Evolutionary conservation across 2,888 invertebrate species (phyloP).

Genomic region (Oxytorus armatus): DNA sequence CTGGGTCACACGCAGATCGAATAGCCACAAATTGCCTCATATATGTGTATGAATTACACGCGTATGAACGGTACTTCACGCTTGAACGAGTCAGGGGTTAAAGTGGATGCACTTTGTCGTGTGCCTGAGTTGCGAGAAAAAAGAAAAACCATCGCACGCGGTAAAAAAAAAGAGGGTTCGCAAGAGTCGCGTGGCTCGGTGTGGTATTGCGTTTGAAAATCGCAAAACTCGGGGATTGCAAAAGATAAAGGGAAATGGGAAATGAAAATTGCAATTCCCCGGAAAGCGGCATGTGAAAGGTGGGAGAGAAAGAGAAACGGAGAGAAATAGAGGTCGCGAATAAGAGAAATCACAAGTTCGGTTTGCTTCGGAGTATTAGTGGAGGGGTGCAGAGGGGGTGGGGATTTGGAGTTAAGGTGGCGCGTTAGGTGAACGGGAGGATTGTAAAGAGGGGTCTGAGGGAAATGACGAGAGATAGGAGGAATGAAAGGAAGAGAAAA

Average conservation of each 20-base stretch:
- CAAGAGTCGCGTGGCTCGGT: not conserved
- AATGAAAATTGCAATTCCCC: constrained; percentile 78
- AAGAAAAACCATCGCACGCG: not conserved
- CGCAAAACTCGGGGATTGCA: constrained; percentile 14
- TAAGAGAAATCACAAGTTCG: constrained; percentile 38
- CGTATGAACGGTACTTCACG: too few relatives aligned
- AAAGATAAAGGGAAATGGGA: constrained; percentile 69
- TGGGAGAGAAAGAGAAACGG: constrained; percentile 36
- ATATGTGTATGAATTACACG: too few relatives aligned
- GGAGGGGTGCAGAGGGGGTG: too few relatives aligned
- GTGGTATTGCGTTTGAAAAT: constrained; percentile 29
- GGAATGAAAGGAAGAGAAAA: constrained; percentile 49
- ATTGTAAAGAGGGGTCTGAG: constrained; percentile 51
- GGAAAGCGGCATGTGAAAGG: constrained; percentile 53
- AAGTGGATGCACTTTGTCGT: constrained; percentile 9
- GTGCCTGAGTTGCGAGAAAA: constrained; percentile 4
- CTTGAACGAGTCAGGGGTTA: not conserved
- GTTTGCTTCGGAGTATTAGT: constrained; percentile 51
- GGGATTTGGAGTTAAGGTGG: constrained; percentile 69
- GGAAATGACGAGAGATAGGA: constrained; percentile 63
- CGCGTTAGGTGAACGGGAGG: constrained; percentile 64
- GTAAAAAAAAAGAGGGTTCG: not conserved
- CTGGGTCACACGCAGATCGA: too few relatives aligned
- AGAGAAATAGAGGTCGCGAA: constrained; percentile 29
- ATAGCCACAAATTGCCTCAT: too few relatives aligned